These are phyloP conservation scores for Timema cristinae DNA, from an alignment of 2,888 invertebrate species.

Conservation along the genomic window DNA sequence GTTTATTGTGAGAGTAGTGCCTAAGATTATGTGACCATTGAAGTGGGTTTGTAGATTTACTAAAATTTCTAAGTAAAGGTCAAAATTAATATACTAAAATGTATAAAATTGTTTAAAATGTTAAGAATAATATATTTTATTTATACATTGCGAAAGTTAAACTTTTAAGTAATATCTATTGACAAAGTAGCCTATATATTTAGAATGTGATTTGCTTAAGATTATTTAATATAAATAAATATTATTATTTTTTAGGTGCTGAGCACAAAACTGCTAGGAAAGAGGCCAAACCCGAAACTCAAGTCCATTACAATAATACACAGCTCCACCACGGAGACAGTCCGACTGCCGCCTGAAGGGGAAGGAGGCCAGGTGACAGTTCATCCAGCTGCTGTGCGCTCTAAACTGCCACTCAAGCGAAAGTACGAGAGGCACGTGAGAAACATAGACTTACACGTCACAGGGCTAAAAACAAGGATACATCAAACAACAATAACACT, in stretches of 20 bases:
- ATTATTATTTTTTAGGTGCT: conserved; percentile 55
- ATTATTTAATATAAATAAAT: no score
- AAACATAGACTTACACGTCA: conserved; percentile 24
- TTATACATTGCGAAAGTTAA: no score
- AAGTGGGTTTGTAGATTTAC: no score
- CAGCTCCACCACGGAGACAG: conserved; percentile 85
- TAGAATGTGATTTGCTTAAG: no score
- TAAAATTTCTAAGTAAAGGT: no score
- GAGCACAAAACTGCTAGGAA: conserved; percentile 76
- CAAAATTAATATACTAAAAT: no score
- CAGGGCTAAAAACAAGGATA: conserved; percentile 38
- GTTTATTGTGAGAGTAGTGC: no score
- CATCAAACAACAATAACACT: conserved; percentile 46
- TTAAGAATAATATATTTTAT: no score
- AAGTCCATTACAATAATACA: conserved; percentile 87
- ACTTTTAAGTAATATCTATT: no score
- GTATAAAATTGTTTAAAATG: no score
- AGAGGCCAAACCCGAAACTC: conserved; percentile 72
- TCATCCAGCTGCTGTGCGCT: conserved; percentile 76
- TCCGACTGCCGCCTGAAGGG: conserved; percentile 63
- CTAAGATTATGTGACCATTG: no score
- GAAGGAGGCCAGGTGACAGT: conserved; percentile 67
- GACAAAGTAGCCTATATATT: no score
- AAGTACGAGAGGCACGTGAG: conserved; percentile 53
- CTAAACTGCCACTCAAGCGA: conserved; percentile 84